Conservation (phyloP, 2,888 invertebrate species). For the Hydraecia micacea region DNA sequence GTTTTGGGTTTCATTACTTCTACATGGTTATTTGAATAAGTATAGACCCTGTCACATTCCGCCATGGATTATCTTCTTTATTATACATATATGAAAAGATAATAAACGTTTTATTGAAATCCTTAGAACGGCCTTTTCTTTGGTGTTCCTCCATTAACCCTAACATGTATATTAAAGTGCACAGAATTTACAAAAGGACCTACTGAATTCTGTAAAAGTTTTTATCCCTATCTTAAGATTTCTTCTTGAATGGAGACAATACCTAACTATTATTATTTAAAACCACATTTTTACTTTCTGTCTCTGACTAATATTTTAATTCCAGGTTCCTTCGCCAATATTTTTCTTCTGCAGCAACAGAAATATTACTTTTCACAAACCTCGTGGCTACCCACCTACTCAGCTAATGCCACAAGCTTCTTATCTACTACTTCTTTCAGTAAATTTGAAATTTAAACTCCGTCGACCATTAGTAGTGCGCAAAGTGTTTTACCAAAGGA, state of each 20-base stretch:
- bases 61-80: background rate
- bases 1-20: background rate
- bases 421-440: conserved; percentile 61
- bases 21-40: background rate
- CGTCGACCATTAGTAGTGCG: conserved; percentile 54
- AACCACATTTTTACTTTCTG: background rate
- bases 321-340: background rate
- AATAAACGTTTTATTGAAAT: no score
- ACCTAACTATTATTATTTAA: background rate
- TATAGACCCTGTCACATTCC: background rate
- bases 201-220: background rate
- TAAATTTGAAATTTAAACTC: conserved; percentile 68
- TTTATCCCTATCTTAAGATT: background rate
- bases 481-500: conserved; percentile 57
- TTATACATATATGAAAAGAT: no score
- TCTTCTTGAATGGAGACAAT: background rate
- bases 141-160: no score
- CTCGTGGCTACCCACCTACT: conserved; percentile 9
- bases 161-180: no score
- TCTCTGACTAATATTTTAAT: background rate
- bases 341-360: background rate
- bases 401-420: conserved; percentile 54
- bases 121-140: no score
- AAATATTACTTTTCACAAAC: background rate
- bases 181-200: background rate